Evolutionary conservation across 2,888 invertebrate genomes (phyloP), one percentile per base, ranked within the genome.

Genomic region (Camptogramma bilineatum): DNA sequence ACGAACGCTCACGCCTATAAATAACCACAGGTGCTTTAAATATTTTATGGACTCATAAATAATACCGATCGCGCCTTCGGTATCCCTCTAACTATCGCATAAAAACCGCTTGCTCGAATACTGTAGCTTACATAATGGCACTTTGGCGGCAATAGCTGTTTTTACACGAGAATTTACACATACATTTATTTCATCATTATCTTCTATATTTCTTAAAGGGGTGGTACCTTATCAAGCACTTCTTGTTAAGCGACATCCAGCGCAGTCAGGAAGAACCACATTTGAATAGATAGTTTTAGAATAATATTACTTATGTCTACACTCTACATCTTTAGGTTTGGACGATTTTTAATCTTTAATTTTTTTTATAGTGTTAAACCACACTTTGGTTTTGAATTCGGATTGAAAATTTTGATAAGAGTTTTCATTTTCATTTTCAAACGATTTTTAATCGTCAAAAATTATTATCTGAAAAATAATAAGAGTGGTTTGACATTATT

Each of bases 21-120:
- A 80, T 77, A 81, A 79, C 77, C 82, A 71, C 84, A 84, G 87
- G 86, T 86, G 86, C 80, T 83, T 82, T 79, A 79, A 81, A 83
- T 82, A 84, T 84, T 87, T 86, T 85, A 85, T 82, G 68, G 81
- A 73, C 66, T 77, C 75, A 82, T 87, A 86, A 86, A 86, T 85
- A 82, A 79, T 77, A 79, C 69, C 71, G 72, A 65, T 65, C 64
- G 65, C 66, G 71, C 73, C 71, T 75, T 70, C 73, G 62, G 69
- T 66, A 70, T 71, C 62, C 66, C 62, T 74, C 71, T 70, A 76
- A 77, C 71, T 70, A 78, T 74, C 75, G 69, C 73, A 73, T 78
- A 80, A 79, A 80, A 80, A 75, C 75, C 60, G 62, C 63, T 59
- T 17, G 61, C 60, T 64, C 69, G 67, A 72, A 69, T 67, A 69